Evolutionary conservation across 2,113 vertebrate genomes (phyloP).

Genomic region (Steatornis caripensis): DNA sequence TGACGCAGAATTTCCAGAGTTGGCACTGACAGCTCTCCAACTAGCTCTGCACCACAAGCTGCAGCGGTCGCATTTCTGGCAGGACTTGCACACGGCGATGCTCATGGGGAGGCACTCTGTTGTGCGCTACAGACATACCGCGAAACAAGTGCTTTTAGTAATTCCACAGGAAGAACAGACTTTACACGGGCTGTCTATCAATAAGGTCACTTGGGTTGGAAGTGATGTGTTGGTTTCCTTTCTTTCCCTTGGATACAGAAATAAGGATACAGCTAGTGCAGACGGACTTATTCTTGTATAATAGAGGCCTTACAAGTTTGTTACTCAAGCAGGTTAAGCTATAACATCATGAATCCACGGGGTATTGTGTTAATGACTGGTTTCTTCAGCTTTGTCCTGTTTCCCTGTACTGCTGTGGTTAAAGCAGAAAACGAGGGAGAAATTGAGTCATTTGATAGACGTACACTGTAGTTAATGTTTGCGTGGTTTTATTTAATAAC

Average conservation of each 20-base stretch:
- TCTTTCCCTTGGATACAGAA: background rate
- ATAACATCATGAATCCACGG: background rate
- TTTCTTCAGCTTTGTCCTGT: background rate
- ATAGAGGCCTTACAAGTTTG: background rate
- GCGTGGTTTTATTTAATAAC: background rate
- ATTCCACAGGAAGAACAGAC: background rate
- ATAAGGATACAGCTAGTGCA: background rate
- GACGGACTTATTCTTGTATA: background rate
- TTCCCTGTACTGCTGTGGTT: background rate
- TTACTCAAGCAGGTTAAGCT: background rate
- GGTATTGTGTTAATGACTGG: background rate
- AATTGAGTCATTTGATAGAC: background rate
- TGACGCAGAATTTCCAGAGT: background rate
- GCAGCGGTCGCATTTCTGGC: no score
- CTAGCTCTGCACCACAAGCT: background rate
- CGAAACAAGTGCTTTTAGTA: background rate
- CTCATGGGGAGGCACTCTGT: rapidly evolving
- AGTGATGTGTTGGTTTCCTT: background rate
- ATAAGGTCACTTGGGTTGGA: background rate
- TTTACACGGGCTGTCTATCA: background rate
- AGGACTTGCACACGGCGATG: background rate
- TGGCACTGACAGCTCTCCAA: background rate
- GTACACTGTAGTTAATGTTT: background rate
- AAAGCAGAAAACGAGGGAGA: background rate
- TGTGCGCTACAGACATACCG: rapidly evolving